Base-by-base conservation (phyloP, 2,113 vertebrate genomes). In the Megaceryle maxima region DNA sequence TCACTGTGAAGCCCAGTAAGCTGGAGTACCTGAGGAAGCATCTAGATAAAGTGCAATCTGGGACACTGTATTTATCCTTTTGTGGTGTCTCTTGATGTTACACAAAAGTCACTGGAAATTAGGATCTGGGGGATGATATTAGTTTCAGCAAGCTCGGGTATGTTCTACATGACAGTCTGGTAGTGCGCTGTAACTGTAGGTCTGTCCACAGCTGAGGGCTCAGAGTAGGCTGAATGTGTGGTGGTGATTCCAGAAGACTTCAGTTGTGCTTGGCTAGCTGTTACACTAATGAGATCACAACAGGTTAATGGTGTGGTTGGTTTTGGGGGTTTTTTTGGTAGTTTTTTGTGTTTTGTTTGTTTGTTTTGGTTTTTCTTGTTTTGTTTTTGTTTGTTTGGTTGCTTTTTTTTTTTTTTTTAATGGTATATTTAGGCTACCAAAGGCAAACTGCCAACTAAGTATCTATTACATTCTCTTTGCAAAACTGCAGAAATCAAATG, bases 401-500 rank as follows among this genome's bases (percentile, higher is more conserved):
- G 39, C 25, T 24, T 48, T 48, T 48, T 48, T 24, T 24, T 48
- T 48, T 48, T 48, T 24, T 51, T 53, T 53, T 16, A 16, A 53
- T 26, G 7, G 19, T 70, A 3, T 60, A n/a, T 93, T 51, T 87
- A 59, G 84, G 69, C 53, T 87, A 56, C 33, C 13, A 13, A 69
- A 91, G 90, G 26, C 73, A 92, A 50, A 92, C 83, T 89, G 94
- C 43, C 6, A 16, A 70, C 1, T 68, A 50, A n/a, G 12, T 69
- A 33, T 90, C 83, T 91, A 12, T 92, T 89, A 29, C 66, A 46
- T 62, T 88, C 62, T 50, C 46, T 87, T 90, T 92, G 74, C 46
- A 83, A 85, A 96, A 67, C 29, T 75, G 69, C 70, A 78, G 90
- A 96, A 96, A 87, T 89, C 48, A 92, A 94, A 29, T 17, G 59